Base-by-base conservation (phyloP, 2,113 vertebrate genomes). In the Tachysurus vachellii region DNA sequence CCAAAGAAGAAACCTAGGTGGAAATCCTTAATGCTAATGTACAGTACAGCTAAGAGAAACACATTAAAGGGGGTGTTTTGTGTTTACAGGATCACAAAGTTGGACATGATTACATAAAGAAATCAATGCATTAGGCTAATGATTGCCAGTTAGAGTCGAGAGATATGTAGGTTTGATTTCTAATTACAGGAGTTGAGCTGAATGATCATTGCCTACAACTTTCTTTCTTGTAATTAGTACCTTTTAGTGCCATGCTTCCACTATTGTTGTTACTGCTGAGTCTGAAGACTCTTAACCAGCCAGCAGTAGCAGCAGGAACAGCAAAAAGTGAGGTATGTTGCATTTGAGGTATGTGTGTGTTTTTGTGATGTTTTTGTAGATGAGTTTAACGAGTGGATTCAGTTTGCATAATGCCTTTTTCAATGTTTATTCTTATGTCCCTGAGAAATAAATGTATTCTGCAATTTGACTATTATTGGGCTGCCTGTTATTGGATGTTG, bases 331-430 rank as follows among this genome's bases (percentile, higher is more conserved):
- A 42, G 86, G 92, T 93, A 84, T 89, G 92, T 91, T 84, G 16
- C n/a, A n/a, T n/a, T n/a, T 93, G 17, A 42, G 86, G 92, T 93
- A 84, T 89, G 92, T 91, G 16, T 71, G 36, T 8, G 44, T 71
- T 42, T 21, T 9, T 11, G 9, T 44, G 66, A 68, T 68, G 66
- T 31, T 68, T 6, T 31, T 68, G 14, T 16, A 36, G 28, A 68
- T 14, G 23, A 64, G 11, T 31, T 16, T 28, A 36, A 17, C 31
- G 14, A 7, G 16, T 36, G 28, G 61, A 62, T 21, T 62, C 5
- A 2, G 12, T 36, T 66, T n/a, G 66, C 28, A 8, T 8, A 68
- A 68, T 31, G 28, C 28, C 4, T 31, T 62, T 62, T 23, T 62
- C 7, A 59, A 4, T 59, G 4, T 59, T 6, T 59, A 9, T 64